Evolutionary conservation across 1,140 invertebrate genomes (phyloP), one percentile per base, ranked within the genome.

Genomic region (Drosophila elegans): DNA sequence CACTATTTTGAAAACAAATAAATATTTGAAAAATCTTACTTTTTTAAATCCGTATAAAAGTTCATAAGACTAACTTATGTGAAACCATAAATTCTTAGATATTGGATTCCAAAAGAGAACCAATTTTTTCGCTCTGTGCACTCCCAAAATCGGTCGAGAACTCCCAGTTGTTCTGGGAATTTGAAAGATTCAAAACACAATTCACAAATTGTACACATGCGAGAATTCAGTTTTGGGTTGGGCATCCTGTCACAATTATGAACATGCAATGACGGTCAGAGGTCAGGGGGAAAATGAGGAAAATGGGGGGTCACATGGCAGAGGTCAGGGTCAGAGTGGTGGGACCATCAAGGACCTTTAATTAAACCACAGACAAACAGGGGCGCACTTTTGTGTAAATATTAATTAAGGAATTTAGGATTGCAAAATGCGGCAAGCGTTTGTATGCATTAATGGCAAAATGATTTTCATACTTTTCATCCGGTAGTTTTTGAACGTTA

Each of bases 171-270:
- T 57, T 13, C 27, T 13, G 45, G 59, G 34, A 46, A 29, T 61
- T 52, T 61, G 34, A 80, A 59, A 55, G 52, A 59, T 63, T 77
- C 41, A 48, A 74, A 59, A 60, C 53, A 77, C 59, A 73, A 71
- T 62, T 68, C 66, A 63, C 53, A 57, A 61, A 55, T 80, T 64
- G 57, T 51, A 48, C 45, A 66, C 34, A 57, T 32, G 12, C 27
- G 25, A 21, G 13, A 21, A 21, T n/a, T 27, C 13, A 10, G 39
- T 10, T 13, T 57, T 51, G 38, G 32, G 29, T 42, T 27, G 45
- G 51, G 51, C 29, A 27, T 45, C 25, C 36, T 51, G 39, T 39
- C 46, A 53, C 45, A 67, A 69, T 34, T 44, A 62, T 46, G 16
- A 46, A 29, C 60, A 25, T 67, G 46, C 38, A 44, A 38, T 55